Base-by-base conservation (phyloP, 2,888 invertebrate species). In the Ichneumon xanthorius region DNA sequence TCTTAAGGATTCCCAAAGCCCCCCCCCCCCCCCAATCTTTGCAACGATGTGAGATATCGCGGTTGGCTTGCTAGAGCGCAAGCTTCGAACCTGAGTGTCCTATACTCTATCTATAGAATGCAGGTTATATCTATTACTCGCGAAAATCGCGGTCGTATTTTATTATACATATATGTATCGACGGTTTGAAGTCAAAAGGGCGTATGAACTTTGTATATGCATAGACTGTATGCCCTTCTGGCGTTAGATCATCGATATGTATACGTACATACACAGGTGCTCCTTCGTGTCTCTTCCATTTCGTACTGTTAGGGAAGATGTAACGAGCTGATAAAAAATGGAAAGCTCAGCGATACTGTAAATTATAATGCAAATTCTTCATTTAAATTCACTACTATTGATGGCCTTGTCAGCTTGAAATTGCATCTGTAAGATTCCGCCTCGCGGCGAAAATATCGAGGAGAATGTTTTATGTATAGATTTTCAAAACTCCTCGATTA, bases 1-100 rank as follows among this genome's bases (percentile, higher is more conserved):
- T 90, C 89, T 90, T 89, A 86, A 87, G 89, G 86, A 90, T 89
- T 88, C 89, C 88, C 86, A 76, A 50, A 63, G 87, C 50, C 16
- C 63, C 61, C 33, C 53, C 53, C 53, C 3, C 0, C 75, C 84
- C 87, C 81, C 85, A 85, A 88, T 88, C 88, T 89, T 89, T 88
- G 87, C 80, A 84, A 78, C 89, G 78, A 79, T 86, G 84, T 88
- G 75, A 75, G 75, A 75, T 75, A 75, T 63, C 75, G 45, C 48
- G 40, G 73, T 70, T 45, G 68, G 61, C 61, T 33, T n/a, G 58
- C 61, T 22, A 30, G 45, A 55, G 14, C 45, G 75, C 19, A 63
- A 63, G 61, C 61, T 75, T n/a, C 63, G 4, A 48, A 30, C 61
- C 30, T 11, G 30, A 48, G 30, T 75, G 63, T 75, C 75, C 61